These are phyloP conservation scores for Heliocidaris erythrogramma DNA, from an alignment of 35 echinoderm and acorn worm species.

Conservation along the genomic window DNA sequence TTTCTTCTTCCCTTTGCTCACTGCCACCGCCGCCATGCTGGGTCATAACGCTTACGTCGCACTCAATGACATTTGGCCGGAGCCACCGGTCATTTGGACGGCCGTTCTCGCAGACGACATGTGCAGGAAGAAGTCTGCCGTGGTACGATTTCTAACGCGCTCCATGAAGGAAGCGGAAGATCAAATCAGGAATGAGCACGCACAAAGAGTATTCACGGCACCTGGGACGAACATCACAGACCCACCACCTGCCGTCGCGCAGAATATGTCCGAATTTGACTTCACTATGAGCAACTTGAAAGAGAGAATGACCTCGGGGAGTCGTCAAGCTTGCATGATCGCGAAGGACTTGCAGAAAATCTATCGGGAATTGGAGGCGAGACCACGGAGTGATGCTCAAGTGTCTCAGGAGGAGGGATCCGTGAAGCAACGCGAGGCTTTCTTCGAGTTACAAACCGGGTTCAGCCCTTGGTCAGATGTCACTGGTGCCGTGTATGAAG, in stretches of 20 bases:
- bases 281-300: constrained; percentile 12
- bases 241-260: background rate
- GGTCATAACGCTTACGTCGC: background rate
- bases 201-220: background rate
- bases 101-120: background rate
- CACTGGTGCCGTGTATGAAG: background rate
- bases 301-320: background rate
- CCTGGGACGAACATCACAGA: background rate
- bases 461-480: constrained; percentile 20
- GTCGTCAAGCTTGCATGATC: background rate
- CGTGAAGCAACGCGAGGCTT: background rate
- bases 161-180: background rate
- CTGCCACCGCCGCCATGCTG: constrained; percentile 19
- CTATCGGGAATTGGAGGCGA: background rate
- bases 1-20: constrained; percentile 23
- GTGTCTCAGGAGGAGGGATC: background rate
- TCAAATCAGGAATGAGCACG: background rate
- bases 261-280: background rate
- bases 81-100: constrained; percentile 31
- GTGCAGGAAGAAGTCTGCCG: constrained; percentile 33
- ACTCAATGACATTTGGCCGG: background rate
- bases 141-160: background rate
- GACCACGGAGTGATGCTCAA: background rate
- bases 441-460: background rate
- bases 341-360: background rate